Evolutionary conservation across 2,113 vertebrate species (phyloP).

Genomic region (Pithys albifrons): DNA sequence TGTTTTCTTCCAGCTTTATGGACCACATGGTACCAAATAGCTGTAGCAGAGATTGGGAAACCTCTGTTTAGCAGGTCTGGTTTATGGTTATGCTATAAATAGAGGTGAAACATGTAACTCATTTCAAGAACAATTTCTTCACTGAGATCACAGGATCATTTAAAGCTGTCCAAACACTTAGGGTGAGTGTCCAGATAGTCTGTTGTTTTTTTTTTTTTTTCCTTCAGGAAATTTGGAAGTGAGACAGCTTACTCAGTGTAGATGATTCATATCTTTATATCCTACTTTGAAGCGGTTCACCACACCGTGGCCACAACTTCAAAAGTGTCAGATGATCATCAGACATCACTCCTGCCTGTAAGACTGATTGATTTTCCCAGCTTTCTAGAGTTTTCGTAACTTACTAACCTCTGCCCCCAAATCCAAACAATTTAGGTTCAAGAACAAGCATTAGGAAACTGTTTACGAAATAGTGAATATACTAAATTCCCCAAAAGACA

Average conservation of each 20-base stretch:
- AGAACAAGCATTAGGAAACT: constrained; percentile 23
- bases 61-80: constrained; percentile 46
- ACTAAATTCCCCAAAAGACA: not conserved
- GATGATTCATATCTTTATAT: constrained; percentile 51
- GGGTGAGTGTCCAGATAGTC: constrained; percentile 23
- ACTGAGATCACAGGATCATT: constrained; percentile 54
- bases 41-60: constrained; percentile 48
- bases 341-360: not conserved
- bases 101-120: constrained; percentile 47
- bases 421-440: constrained; percentile 24
- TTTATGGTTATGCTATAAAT: constrained; percentile 65
- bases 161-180: constrained; percentile 58
- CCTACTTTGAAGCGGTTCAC: constrained; percentile 39
- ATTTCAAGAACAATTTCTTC: constrained; percentile 62
- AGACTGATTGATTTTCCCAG: not conserved
- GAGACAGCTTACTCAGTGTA: constrained; percentile 29
- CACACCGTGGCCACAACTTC: not conserved
- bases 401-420: not conserved
- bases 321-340: constrained; percentile 33
- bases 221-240: constrained; percentile 33
- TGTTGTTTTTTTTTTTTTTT: constrained; percentile 18
- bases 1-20: constrained; percentile 3
- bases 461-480: constrained; percentile 19
- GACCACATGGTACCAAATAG: constrained; percentile 1
- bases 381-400: constrained; percentile 21